phyloP scores from a whole-genome alignment of 1,140 invertebrate genomes.

The Drosophila guanche region DNA sequence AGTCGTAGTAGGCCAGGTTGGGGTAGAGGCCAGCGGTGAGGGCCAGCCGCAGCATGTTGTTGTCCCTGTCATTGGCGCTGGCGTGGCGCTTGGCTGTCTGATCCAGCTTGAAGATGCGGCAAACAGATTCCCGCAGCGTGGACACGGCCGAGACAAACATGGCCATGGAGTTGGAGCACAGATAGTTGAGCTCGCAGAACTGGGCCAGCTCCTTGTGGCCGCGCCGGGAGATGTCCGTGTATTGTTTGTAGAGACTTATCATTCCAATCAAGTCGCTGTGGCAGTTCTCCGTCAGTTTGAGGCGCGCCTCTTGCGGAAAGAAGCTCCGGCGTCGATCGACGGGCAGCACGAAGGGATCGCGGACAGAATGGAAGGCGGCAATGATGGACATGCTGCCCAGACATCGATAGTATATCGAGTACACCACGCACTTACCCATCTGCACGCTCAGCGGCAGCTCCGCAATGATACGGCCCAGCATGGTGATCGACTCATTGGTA shows the following conservation, averaged over 20 bases:
- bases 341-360: slow-evolving; percentile 93
- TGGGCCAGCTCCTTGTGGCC: background rate
- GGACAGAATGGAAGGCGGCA: slow-evolving; percentile 93
- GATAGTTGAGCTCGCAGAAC: slow-evolving; percentile 49
- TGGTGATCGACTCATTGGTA: slow-evolving; percentile 92
- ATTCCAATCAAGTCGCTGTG: slow-evolving; percentile 96
- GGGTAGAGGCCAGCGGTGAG: slow-evolving; percentile 94
- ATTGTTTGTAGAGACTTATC: slow-evolving; percentile 84
- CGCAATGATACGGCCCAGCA: slow-evolving; percentile 87
- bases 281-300: slow-evolving; percentile 83
- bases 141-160: slow-evolving; percentile 61
- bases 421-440: slow-evolving; percentile 95
- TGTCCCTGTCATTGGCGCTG: slow-evolving; percentile 86
- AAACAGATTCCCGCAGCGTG: slow-evolving; percentile 42
- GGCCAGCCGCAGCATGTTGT: slow-evolving; percentile 95
- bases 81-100: background rate
- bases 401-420: slow-evolving; percentile 95
- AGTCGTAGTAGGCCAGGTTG: slow-evolving; percentile 87
- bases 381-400: slow-evolving; percentile 97
- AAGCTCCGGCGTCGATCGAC: slow-evolving; percentile 83
- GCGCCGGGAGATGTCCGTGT: background rate
- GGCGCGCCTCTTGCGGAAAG: slow-evolving; percentile 87
- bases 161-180: slow-evolving; percentile 63
- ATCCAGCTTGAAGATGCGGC: slow-evolving; percentile 36
- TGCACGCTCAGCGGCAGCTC: slow-evolving; percentile 70